These are phyloP conservation scores for Gorsachius magnificus DNA, from an alignment of 2,797 vertebrate species.

Conservation along the genomic window DNA sequence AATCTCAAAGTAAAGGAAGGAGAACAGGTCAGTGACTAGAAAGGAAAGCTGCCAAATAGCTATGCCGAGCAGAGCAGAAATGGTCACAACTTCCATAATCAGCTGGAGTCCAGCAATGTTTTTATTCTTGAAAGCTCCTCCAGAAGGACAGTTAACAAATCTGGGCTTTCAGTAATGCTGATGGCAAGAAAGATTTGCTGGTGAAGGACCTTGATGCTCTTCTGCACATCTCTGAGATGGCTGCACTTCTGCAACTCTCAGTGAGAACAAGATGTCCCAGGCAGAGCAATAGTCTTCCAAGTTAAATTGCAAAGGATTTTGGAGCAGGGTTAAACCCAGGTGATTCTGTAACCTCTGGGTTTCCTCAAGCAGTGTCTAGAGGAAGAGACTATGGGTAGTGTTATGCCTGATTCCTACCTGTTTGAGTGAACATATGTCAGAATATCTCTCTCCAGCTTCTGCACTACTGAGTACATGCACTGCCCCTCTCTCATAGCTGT, in stretches of 20 bases:
- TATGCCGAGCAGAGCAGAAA: background rate
- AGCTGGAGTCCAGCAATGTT: background rate
- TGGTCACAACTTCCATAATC: background rate
- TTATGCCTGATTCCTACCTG: background rate
- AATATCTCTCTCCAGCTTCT: background rate
- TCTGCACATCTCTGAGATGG: background rate
- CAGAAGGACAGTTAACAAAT: background rate
- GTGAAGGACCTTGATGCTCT: background rate
- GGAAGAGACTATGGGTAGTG: background rate
- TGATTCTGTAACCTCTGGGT: background rate
- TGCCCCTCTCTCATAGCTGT: background rate
- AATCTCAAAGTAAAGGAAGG: background rate
- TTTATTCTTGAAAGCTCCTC: background rate
- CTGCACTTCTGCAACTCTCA: background rate
- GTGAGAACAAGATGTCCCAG: background rate
- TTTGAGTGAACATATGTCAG: accelerated
- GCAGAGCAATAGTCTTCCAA: background rate
- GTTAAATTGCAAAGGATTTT: background rate
- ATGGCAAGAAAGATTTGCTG: background rate
- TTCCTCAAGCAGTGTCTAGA: background rate
- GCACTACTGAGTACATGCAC: accelerated
- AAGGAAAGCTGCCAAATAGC: background rate
- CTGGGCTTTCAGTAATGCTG: background rate
- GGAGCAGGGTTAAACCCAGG: background rate
- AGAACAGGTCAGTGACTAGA: background rate